These are phyloP conservation scores for Orestias chungarensis DNA, from an alignment of 2,797 vertebrate species.

Conservation along the genomic window DNA sequence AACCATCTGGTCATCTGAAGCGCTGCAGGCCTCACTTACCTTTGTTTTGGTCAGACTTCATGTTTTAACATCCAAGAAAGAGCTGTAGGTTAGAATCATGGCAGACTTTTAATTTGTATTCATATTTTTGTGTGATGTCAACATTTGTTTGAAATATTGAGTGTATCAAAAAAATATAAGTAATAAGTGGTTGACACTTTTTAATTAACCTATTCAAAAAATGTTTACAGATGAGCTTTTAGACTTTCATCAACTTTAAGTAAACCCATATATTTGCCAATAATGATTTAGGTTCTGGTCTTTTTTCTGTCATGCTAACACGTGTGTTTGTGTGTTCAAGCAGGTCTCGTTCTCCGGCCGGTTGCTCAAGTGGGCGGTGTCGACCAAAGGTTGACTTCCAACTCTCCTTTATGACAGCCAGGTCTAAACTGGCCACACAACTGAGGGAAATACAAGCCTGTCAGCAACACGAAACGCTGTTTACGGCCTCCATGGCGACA, in stretches of 20 bases:
- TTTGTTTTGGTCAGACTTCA: neutral
- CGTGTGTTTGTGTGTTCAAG: conserved; percentile 35
- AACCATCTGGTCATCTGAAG: neutral
- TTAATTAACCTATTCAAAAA: neutral
- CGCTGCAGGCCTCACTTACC: neutral
- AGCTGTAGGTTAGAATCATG: neutral
- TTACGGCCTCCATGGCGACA: conserved; percentile 69
- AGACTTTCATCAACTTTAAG: neutral
- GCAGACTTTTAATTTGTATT: neutral
- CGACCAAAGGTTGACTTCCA: conserved; percentile 84
- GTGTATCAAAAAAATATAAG: neutral
- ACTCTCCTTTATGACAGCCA: conserved; percentile 76
- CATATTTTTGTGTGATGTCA: neutral
- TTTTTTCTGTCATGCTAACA: conserved; percentile 1
- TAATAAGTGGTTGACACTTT: neutral
- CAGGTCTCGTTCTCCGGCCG: conserved; percentile 48
- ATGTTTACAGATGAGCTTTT: neutral
- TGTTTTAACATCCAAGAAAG: neutral
- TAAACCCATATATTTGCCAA: neutral
- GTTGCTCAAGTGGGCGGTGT: conserved; percentile 51
- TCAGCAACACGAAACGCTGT: conserved; percentile 63
- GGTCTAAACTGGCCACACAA: conserved; percentile 37
- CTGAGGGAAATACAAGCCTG: conserved; percentile 32
- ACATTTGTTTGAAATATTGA: neutral
- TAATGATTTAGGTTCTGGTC: conserved; percentile 14